These are phyloP conservation scores for Phyto melanocephala DNA, from an alignment of 2,888 invertebrate species.

Conservation along the genomic window DNA sequence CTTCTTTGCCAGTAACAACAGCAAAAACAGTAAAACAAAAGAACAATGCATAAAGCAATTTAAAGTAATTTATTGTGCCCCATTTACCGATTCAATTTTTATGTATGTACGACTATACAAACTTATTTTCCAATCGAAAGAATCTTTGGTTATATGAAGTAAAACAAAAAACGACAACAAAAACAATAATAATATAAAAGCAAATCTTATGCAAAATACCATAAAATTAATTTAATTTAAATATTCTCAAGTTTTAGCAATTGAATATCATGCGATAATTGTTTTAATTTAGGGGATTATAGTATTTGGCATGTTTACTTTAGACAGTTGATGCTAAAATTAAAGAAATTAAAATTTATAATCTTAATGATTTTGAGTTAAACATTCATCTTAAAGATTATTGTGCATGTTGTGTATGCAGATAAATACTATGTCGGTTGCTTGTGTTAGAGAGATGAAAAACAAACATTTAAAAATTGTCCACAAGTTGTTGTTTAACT, in stretches of 20 bases:
- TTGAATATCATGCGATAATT: conserved; percentile 27
- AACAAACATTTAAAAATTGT: not conserved
- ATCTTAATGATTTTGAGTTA: not conserved
- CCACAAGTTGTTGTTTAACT: not conserved
- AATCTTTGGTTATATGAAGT: not conserved
- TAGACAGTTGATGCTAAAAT: not conserved
- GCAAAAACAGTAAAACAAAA: conserved; percentile 3
- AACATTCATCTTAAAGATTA: too few species aligned
- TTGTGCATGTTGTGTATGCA: too few species aligned
- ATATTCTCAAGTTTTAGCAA: not conserved
- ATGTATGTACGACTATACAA: conserved; percentile 33
- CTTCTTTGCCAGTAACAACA: conserved; percentile 1
- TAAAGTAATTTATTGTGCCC: conserved; percentile 58
- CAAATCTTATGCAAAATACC: not conserved
- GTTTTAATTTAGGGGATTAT: conserved; percentile 42
- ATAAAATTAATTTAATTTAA: not conserved
- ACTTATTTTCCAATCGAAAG: conserved; percentile 50
- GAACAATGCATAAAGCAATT: conserved; percentile 48
- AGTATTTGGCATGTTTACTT: not conserved
- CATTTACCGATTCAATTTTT: conserved; percentile 57
- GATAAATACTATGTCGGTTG: too few species aligned
- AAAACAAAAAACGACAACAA: not conserved
- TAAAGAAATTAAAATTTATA: not conserved
- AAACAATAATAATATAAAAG: not conserved
- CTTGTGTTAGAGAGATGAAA: too few species aligned